Percentiles rank a stretch among this genome's conserved stretches.
Evolutionary conservation across 1,140 invertebrate species (phyloP).

Genomic region (Branchinecta lindahli): DNA sequence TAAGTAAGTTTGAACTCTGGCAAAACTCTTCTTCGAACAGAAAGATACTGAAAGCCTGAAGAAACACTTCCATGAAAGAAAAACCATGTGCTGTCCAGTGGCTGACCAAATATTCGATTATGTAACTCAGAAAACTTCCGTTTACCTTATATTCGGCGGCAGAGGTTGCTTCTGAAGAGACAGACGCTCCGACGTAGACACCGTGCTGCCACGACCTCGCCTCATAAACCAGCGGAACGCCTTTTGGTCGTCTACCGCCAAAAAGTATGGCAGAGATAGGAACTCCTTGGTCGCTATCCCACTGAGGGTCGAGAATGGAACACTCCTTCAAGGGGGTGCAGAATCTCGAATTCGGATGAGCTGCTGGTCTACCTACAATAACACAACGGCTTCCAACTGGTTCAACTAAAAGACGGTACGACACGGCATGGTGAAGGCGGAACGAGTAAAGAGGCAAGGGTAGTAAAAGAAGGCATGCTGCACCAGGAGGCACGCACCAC

Average conservation of each 20-base stretch:
- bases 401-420: too few relatives aligned
- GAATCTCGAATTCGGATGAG: conserved; percentile 75
- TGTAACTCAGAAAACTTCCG: too few relatives aligned
- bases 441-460: too few relatives aligned
- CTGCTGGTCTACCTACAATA: conserved; percentile 41
- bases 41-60: too few relatives aligned
- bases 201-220: conserved; percentile 43
- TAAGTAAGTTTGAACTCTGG: too few relatives aligned
- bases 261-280: conserved; percentile 46
- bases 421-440: too few relatives aligned
- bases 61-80: too few relatives aligned
- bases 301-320: conserved; percentile 39
- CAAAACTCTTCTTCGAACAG: too few relatives aligned
- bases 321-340: conserved; percentile 42
- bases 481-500: too few relatives aligned
- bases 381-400: too few relatives aligned
- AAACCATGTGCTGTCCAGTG: too few relatives aligned
- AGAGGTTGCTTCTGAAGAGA: conserved; percentile 45
- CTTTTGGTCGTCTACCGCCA: conserved; percentile 41
- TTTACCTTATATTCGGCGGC: conserved; percentile 41
- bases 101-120: neutral
- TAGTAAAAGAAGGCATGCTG: too few relatives aligned
- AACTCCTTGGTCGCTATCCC: conserved; percentile 35
- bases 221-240: conserved; percentile 45
- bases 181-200: conserved; percentile 40